phyloP scores from a whole-genome alignment of 2,113 vertebrate species.

The Canis aureus region DNA sequence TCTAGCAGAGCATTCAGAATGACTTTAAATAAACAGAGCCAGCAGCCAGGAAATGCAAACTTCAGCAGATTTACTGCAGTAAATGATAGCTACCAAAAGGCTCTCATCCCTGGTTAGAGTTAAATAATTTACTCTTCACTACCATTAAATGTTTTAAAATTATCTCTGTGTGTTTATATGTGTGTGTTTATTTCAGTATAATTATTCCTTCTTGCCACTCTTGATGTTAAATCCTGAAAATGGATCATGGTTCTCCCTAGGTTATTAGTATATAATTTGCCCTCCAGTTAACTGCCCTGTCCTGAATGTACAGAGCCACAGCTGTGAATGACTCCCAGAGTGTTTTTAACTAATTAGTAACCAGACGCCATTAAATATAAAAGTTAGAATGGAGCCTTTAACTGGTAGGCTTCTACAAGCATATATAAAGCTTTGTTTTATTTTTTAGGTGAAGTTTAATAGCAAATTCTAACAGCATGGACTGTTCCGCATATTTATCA shows the following conservation, averaged over 20 bases:
- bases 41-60: conserved; percentile 79
- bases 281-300: conserved; percentile 28
- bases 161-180: conserved; percentile 13
- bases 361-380: neutral
- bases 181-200: conserved; percentile 53
- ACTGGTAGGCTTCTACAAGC: neutral
- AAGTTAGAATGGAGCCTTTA: neutral
- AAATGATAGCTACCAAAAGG: conserved; percentile 81
- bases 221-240: conserved; percentile 60
- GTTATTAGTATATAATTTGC: conserved; percentile 28
- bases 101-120: conserved; percentile 75
- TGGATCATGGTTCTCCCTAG: neutral
- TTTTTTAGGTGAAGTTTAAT: conserved; percentile 35
- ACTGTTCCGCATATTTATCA: neutral
- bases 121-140: conserved; percentile 83
- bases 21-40: conserved; percentile 84
- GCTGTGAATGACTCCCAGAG: conserved; percentile 33
- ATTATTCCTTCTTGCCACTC: conserved; percentile 60
- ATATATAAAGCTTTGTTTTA: conserved; percentile 21
- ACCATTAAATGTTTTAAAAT: conserved; percentile 80
- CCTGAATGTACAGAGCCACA: neutral
- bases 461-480: conserved; percentile 8
- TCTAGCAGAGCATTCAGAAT: conserved; percentile 84
- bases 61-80: conserved; percentile 78
- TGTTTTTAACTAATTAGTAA: conserved; percentile 63